Base-by-base conservation (phyloP, 2,888 invertebrate species). In the Isotomurus palustris region DNA sequence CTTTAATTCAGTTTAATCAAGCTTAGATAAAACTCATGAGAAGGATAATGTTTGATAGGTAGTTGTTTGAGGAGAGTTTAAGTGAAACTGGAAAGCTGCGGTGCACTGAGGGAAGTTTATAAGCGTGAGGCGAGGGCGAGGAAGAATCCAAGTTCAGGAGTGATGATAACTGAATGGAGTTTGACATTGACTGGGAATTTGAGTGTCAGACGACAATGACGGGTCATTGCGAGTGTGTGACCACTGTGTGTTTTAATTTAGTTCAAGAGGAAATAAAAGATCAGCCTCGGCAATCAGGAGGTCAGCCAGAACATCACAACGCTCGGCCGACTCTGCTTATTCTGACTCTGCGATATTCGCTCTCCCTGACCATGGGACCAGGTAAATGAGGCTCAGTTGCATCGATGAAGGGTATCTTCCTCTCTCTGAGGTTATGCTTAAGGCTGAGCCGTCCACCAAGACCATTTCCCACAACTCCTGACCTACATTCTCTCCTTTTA, bases 251-350 rank as follows among this genome's bases (percentile, higher is more conserved):
- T 24, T 50, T 28, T 49, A n/a, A 41, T 32, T 38, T 44, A 50
- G 44, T 51, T 28, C 60, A 55, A 36, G 65, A 53, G 65, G 56
- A 52, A 56, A 60, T 48, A 62, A 60, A 45, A 58, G 62, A 56
- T 62, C 62, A 51, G 51, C 61, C 54, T 61, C 57, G 19, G 28
- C 57, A 8, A 58, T 60, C 32, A 54, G 61, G 56, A 57, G 62
- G 55, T 62, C 62, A 50, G 61, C 61, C 25, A 56, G 64, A 44
- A 53, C 56, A 19, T 65, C 65, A 6, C 65, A 67, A 58, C 59
- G 63, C 17, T 65, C 65, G 1, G 61, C 56, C n/a, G 65, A 67
- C 35, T 65, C 67, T 29, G 67, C 67, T 28, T 63, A 58, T 44
- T 65, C 67, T 43, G 67, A 65, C 40, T 62, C 62, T 8, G 62